Evolutionary conservation across 2,797 vertebrate species (phyloP), one percentile per base, ranked within the genome.

Genomic region (Phoebastria nigripes): DNA sequence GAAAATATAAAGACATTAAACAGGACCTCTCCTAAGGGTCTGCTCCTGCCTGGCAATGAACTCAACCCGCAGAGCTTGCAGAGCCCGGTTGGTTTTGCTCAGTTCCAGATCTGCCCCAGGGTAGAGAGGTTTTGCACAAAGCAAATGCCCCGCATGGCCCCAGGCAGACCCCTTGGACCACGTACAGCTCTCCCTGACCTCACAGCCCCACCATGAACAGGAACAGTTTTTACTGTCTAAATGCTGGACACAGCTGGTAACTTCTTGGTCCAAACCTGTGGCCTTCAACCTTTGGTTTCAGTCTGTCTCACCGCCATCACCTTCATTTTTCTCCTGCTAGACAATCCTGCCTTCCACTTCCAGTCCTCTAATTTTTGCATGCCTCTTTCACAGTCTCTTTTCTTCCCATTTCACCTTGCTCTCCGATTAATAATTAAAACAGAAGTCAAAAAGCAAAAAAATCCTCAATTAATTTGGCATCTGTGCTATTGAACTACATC

Each of bases 401-500:
- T 54, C 21, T n/a, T 74, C 35, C 41, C 13, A 35, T 78, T 80
- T 85, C 84, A 94, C 82, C 87, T 90, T 69, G 25, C 17, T 87
- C 35, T 77, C 65, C 78, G 46, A 78, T 71, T 85, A 82, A 49
- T 65, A 84, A 92, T 54, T 84, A 61, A 87, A 90, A 66, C 41
- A 87, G 54, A 85, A 81, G 56, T 71, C 15, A 58, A 83, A 94
- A 96, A 56, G 35, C 8, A 74, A 92, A 95, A 84, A 63, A 35
- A 21, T 12, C 24, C 39, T 46, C 69, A 73, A 74, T 92, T 66
- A 89, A 77, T 87, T 82, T 77, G 35, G 46, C 63, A 85, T 74
- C 82, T 70, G 39, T 84, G 62, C 58, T 88, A 55, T 79, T 93
- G 52, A 88, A 83, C 58, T 37, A 54, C 22, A 81, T 88, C 79